Percentiles rank a stretch among this genome's conserved stretches.
Evolutionary conservation across 2,888 invertebrate genomes (phyloP).

Genomic region (Iphiclides podalirius): DNA sequence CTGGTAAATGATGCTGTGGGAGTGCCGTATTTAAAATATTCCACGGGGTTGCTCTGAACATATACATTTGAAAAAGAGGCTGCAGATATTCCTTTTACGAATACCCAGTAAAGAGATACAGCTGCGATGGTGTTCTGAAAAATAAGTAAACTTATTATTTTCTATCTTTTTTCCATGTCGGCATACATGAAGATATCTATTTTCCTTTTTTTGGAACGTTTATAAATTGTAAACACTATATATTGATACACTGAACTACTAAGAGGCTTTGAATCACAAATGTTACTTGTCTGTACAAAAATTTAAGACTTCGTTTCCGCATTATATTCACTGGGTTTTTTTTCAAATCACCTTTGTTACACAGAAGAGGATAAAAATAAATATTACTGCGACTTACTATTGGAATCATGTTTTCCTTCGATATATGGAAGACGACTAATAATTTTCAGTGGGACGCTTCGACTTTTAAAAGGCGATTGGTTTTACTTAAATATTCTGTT

Average conservation of each 20-base stretch:
- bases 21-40: constrained; percentile 52
- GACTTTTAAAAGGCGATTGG: constrained; percentile 68
- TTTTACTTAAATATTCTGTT: constrained; percentile 69
- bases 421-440: constrained; percentile 66
- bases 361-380: too few relatives aligned
- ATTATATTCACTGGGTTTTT: too few relatives aligned
- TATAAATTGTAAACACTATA: too few relatives aligned
- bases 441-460: constrained; percentile 57
- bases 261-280: too few relatives aligned
- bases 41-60: constrained; percentile 52
- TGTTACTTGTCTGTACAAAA: too few relatives aligned
- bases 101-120: constrained; percentile 35
- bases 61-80: constrained; percentile 60
- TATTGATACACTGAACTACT: too few relatives aligned
- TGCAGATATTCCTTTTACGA: constrained; percentile 38
- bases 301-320: too few relatives aligned
- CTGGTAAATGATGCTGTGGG: constrained; percentile 39
- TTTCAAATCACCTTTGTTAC: too few relatives aligned
- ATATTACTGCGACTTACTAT: constrained; percentile 53
- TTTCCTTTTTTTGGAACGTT: too few relatives aligned
- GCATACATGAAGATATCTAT: too few relatives aligned
- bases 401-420: constrained; percentile 67
- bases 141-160: background rate
- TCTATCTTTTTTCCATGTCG: too few relatives aligned
- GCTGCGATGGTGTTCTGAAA: constrained; percentile 45